Conservation (phyloP, 1,140 invertebrate genomes). For the Pogonognathellus flavescens region DNA sequence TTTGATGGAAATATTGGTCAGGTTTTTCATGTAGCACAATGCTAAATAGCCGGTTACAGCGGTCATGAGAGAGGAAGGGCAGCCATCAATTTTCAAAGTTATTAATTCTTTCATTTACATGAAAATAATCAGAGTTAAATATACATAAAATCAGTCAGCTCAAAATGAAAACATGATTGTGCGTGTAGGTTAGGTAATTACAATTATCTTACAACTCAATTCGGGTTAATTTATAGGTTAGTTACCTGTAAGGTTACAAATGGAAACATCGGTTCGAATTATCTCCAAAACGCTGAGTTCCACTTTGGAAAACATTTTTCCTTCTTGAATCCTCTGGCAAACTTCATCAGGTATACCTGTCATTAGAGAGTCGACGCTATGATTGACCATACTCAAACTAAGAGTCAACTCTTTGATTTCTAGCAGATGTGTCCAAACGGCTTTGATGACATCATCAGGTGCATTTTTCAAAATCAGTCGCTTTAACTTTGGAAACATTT, state of each 20-base stretch:
- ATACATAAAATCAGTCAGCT: too few species aligned
- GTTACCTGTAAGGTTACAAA: conserved; percentile 53
- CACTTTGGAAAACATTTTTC: conserved; percentile 53
- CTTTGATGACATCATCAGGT: conserved; percentile 51
- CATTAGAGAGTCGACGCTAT: conserved; percentile 52
- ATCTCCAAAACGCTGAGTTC: conserved; percentile 49
- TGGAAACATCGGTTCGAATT: conserved; percentile 53
- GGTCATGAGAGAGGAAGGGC: conserved; percentile 51
- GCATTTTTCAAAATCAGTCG: conserved; percentile 36
- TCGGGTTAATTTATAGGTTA: too few species aligned
- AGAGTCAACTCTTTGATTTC: conserved; percentile 27
- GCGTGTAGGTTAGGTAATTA: too few species aligned
- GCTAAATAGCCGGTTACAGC: conserved; percentile 56
- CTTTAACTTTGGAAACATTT: conserved; percentile 56
- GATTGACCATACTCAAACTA: conserved; percentile 24
- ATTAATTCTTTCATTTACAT: conserved; percentile 40
- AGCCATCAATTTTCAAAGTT: conserved; percentile 53
- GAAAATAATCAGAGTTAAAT: background rate
- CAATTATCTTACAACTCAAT: too few species aligned
- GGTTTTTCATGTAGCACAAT: conserved; percentile 57
- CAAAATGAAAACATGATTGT: too few species aligned
- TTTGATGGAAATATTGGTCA: conserved; percentile 49
- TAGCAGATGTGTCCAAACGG: conserved; percentile 46
- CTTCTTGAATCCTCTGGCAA: conserved; percentile 57
- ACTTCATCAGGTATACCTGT: conserved; percentile 60